These are phyloP conservation scores for Crepidodera aurea DNA, from an alignment of 2,888 invertebrate genomes.

Conservation along the genomic window DNA sequence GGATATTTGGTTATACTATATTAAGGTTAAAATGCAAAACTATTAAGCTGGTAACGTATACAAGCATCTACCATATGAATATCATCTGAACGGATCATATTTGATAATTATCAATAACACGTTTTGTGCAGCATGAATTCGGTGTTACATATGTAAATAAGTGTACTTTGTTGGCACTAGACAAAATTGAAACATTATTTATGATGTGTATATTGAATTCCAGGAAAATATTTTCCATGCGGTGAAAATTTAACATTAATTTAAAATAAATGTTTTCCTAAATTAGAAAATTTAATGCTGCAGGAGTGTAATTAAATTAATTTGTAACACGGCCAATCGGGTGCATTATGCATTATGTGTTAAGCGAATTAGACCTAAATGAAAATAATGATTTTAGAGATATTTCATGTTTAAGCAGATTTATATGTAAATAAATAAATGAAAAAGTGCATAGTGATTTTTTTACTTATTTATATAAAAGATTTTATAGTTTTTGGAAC, in stretches of 20 bases:
- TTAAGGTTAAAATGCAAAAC: too few species aligned
- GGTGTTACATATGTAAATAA: constrained; percentile 33
- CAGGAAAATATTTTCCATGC: constrained; percentile 6
- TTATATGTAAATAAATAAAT: too few species aligned
- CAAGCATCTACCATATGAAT: too few species aligned
- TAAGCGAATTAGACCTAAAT: not conserved
- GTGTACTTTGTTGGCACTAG: constrained; percentile 14
- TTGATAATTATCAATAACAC: constrained; percentile 30
- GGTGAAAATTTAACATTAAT: constrained; percentile 9
- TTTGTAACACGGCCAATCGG: not conserved
- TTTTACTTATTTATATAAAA: too few species aligned
- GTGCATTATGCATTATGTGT: not conserved
- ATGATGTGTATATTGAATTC: constrained; percentile 12
- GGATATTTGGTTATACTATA: too few species aligned
- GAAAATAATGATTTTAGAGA: not conserved
- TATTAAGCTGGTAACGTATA: too few species aligned
- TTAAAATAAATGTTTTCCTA: constrained; percentile 17
- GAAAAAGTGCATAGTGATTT: too few species aligned
- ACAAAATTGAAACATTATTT: constrained; percentile 12
- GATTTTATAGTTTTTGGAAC: too few species aligned
- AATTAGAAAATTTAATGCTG: constrained; percentile 13
- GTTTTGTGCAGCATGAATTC: constrained; percentile 21
- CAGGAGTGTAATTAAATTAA: constrained; percentile 4
- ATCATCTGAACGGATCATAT: constrained; percentile 20
- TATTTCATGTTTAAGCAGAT: not conserved